Percentiles rank a stretch among this genome's conserved stretches.
Conservation (phyloP, 2,888 invertebrate genomes). For the Alitta virens region DNA sequence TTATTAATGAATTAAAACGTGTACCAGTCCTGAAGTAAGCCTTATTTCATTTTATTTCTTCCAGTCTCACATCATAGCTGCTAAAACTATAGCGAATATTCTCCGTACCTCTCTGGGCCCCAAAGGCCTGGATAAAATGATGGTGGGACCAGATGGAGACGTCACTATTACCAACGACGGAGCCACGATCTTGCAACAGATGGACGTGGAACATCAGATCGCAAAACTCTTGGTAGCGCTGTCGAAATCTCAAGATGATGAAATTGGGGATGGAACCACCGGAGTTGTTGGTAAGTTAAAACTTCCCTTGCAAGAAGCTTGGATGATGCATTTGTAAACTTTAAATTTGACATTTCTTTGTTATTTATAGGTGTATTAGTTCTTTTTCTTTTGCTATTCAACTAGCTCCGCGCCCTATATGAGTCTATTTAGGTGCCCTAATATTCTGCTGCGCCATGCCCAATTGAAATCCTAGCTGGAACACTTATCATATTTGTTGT, state of each 20-base stretch:
- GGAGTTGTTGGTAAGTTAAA: slow-evolving; percentile 78
- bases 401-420: too few species aligned
- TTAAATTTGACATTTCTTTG: too few species aligned
- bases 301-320: too few species aligned
- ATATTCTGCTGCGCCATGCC: too few species aligned
- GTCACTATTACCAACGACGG: slow-evolving; percentile 98
- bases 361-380: too few species aligned
- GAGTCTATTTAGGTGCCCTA: too few species aligned
- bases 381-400: too few species aligned
- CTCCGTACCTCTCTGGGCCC: slow-evolving; percentile 93
- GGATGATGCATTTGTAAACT: too few species aligned
- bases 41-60: slow-evolving; percentile 35
- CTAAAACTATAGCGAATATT: slow-evolving; percentile 84
- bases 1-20: slow-evolving; percentile 1
- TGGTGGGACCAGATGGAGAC: slow-evolving; percentile 96
- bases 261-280: slow-evolving; percentile 99
- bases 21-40: neutral
- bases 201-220: slow-evolving; percentile 99
- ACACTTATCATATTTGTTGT: too few species aligned
- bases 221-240: slow-evolving; percentile 97
- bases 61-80: slow-evolving; percentile 97
- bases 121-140: slow-evolving; percentile 88
- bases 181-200: slow-evolving; percentile 96
- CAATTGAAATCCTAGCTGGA: too few species aligned
- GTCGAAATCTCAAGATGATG: slow-evolving; percentile 98